Percentiles rank a stretch among this genome's conserved stretches.
phyloP scores from a whole-genome alignment of 2,888 invertebrate genomes.

The Lacanobia wlatinum region DNA sequence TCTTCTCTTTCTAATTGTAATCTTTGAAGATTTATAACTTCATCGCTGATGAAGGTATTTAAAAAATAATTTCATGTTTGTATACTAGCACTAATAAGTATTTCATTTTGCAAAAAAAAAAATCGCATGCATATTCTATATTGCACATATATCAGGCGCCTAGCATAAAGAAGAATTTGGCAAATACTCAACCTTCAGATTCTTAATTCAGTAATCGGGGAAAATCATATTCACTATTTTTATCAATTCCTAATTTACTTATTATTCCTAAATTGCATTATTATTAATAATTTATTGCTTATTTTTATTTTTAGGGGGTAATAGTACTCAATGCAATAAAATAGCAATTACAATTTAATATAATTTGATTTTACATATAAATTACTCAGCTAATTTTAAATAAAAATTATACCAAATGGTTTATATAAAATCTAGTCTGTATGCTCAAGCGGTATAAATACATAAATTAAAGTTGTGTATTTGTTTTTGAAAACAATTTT shows the following conservation, averaged over 20 bases:
- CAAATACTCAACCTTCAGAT: not conserved
- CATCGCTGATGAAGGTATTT: too few relatives aligned
- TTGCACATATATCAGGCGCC: too few relatives aligned
- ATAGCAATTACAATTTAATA: constrained; percentile 34
- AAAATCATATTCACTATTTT: constrained; percentile 18
- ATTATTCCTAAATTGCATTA: constrained; percentile 44
- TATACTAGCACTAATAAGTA: too few relatives aligned
- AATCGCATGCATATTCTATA: too few relatives aligned
- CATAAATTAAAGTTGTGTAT: constrained; percentile 24
- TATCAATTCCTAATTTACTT: constrained; percentile 33
- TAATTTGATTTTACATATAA: constrained; percentile 25
- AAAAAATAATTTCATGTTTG: too few relatives aligned
- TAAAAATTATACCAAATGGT: constrained; percentile 80
- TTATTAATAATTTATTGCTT: constrained; percentile 38
- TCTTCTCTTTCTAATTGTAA: too few relatives aligned
- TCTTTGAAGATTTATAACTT: too few relatives aligned
- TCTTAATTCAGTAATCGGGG: not conserved
- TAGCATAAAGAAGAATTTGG: not conserved
- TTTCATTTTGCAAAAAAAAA: too few relatives aligned
- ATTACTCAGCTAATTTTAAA: constrained; percentile 55
- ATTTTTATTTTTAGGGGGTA: constrained; percentile 37
- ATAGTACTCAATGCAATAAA: constrained; percentile 62
- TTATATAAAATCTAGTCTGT: constrained; percentile 79
- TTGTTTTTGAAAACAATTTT: constrained; percentile 23
- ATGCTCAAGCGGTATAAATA: constrained; percentile 75